Conservation (phyloP, 2,888 invertebrate genomes). For the Drosophila anomelani region DNA sequence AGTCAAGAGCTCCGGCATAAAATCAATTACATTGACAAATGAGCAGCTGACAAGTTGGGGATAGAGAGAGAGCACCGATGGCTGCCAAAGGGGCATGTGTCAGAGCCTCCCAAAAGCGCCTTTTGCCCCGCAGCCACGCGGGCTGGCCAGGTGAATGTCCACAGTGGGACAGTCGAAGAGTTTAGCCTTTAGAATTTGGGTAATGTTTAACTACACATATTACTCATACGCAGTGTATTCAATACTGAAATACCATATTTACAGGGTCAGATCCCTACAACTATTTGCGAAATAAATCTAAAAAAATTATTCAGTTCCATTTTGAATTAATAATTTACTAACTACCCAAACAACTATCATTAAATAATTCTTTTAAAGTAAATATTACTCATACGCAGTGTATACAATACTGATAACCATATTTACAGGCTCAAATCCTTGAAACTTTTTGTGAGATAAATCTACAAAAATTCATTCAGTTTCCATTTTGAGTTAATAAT, state of each 20-base stretch:
- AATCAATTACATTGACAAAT: constrained; percentile 80
- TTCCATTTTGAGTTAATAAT: not conserved
- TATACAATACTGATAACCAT: not conserved
- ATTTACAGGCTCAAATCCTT: not conserved
- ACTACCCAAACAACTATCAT: not conserved
- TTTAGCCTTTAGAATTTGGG: not conserved
- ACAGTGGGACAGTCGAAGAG: constrained; percentile 5
- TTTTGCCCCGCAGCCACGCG: constrained; percentile 35
- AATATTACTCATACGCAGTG: constrained; percentile 2
- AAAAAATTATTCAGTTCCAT: not conserved
- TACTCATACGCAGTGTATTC: not conserved
- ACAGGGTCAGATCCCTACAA: not conserved
- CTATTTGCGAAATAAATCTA: not conserved
- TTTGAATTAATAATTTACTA: not conserved
- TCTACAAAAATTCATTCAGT: not conserved
- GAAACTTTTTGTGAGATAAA: not conserved
- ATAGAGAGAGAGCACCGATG: constrained; percentile 20
- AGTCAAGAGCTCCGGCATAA: constrained; percentile 76
- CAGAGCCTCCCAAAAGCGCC: constrained; percentile 61
- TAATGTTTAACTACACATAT: not conserved
- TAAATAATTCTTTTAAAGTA: not conserved
- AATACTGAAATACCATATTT: not conserved
- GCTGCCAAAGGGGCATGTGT: constrained; percentile 48
- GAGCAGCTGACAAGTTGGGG: constrained; percentile 72
- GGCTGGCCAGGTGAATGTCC: constrained; percentile 1